phyloP scores from a whole-genome alignment of 1,140 invertebrate genomes.

The Antheraea mylitta region DNA sequence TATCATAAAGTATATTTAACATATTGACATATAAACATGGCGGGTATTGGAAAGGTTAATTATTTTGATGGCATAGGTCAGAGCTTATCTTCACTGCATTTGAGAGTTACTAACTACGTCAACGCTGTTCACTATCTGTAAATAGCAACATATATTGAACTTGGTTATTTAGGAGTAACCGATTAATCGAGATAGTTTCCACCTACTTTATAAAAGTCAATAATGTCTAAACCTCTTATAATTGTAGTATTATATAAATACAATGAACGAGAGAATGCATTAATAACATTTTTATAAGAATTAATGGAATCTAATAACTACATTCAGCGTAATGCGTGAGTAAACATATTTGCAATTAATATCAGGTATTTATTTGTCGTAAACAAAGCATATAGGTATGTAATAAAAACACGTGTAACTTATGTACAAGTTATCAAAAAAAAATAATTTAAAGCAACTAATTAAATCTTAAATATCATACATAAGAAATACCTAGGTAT shows the following conservation, averaged over 20 bases:
- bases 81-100: background rate
- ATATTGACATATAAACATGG: background rate
- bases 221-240: background rate
- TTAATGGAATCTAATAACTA: background rate
- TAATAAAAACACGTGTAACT: background rate
- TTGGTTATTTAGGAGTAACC: background rate
- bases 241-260: background rate
- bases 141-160: background rate
- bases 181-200: background rate
- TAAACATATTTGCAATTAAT: background rate
- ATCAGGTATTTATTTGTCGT: background rate
- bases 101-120: background rate
- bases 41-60: background rate
- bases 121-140: background rate
- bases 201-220: background rate
- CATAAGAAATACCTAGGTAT: no score
- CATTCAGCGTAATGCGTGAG: background rate
- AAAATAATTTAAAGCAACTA: background rate
- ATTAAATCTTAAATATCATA: background rate
- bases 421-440: background rate
- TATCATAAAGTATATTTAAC: background rate
- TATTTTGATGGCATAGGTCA: constrained; percentile 2
- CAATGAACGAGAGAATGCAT: background rate
- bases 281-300: background rate
- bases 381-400: background rate